phyloP scores from a whole-genome alignment of 2,888 invertebrate species.

The Drosophila basisetae region DNA sequence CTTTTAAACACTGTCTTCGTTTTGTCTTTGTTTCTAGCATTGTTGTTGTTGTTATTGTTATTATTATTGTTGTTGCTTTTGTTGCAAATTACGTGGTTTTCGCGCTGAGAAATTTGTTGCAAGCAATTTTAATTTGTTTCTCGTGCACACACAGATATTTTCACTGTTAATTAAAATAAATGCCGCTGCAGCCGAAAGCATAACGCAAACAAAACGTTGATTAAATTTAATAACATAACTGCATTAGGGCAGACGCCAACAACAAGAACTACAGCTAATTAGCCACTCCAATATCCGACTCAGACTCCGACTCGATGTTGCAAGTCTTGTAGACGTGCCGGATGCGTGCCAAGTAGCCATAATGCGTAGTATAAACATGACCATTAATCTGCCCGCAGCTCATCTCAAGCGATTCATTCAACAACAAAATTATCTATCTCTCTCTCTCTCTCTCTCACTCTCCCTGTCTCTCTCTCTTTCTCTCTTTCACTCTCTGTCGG shows the following conservation, averaged over 20 bases:
- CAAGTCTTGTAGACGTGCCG: constrained; percentile 31
- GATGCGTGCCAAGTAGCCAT: constrained; percentile 30
- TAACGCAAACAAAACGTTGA: constrained; percentile 40
- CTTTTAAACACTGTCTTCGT: constrained; percentile 40
- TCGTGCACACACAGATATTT: constrained; percentile 45
- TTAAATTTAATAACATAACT: constrained; percentile 47
- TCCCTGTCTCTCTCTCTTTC: background rate
- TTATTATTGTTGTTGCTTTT: constrained; percentile 34
- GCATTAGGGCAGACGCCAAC: constrained; percentile 45
- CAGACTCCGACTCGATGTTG: constrained; percentile 10
- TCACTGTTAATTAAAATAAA: constrained; percentile 71
- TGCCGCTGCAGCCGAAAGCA: constrained; percentile 46
- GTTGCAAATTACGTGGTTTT: constrained; percentile 66
- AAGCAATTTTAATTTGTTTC: constrained; percentile 52
- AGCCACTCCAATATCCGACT: constrained; percentile 4
- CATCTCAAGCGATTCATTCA: constrained; percentile 35
- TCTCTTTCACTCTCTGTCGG: background rate
- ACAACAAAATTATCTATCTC: constrained; percentile 33
- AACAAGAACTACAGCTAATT: constrained; percentile 32
- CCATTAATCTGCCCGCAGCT: constrained; percentile 33
- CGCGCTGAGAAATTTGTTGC: constrained; percentile 77
- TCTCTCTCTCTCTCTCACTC: background rate
- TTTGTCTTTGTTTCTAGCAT: constrained; percentile 24
- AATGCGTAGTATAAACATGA: constrained; percentile 26
- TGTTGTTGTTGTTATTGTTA: constrained; percentile 41